Evolutionary conservation across 2,888 invertebrate species (phyloP).

Genomic region (Laothoe populi): DNA sequence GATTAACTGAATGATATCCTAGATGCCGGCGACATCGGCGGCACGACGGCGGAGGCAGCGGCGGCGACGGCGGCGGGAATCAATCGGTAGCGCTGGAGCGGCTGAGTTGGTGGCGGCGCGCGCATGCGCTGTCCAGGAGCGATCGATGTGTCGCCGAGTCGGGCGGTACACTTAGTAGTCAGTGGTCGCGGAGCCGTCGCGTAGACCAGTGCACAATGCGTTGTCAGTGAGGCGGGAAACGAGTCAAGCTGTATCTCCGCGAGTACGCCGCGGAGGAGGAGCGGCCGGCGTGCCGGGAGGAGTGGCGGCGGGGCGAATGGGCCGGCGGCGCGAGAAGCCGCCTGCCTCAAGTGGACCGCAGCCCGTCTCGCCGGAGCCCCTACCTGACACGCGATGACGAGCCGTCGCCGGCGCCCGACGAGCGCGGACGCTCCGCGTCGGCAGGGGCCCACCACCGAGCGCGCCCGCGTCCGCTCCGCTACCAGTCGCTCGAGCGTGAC

Average conservation of each 20-base stretch:
- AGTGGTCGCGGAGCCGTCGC: constrained; percentile 82
- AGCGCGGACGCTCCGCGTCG: constrained; percentile 90
- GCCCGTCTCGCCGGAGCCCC: constrained; percentile 93
- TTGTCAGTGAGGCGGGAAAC: constrained; percentile 79
- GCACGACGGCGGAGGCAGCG: constrained; percentile 36
- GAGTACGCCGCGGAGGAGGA: constrained; percentile 84
- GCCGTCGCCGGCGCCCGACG: constrained; percentile 92
- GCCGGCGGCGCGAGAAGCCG: constrained; percentile 83
- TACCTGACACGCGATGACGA: constrained; percentile 92
- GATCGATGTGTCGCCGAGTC: constrained; percentile 78
- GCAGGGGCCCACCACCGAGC: constrained; percentile 90
- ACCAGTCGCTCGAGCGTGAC: constrained; percentile 91
- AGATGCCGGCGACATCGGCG: constrained; percentile 20
- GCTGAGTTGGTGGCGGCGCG: constrained; percentile 50
- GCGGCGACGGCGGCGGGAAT: constrained; percentile 45
- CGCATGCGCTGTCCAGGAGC: constrained; percentile 60
- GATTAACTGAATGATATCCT: constrained; percentile 43
- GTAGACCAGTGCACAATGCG: constrained; percentile 74
- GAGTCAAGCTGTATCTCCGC: constrained; percentile 83
- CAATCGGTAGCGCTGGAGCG: constrained; percentile 63
- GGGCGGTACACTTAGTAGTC: constrained; percentile 75
- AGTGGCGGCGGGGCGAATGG: constrained; percentile 83
- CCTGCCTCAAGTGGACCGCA: constrained; percentile 95
- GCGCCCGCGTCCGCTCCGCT: constrained; percentile 90
- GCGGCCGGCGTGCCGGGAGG: constrained; percentile 81